Evolutionary conservation across 1,140 invertebrate species (phyloP).

Genomic region (Drosophila biarmipes): DNA sequence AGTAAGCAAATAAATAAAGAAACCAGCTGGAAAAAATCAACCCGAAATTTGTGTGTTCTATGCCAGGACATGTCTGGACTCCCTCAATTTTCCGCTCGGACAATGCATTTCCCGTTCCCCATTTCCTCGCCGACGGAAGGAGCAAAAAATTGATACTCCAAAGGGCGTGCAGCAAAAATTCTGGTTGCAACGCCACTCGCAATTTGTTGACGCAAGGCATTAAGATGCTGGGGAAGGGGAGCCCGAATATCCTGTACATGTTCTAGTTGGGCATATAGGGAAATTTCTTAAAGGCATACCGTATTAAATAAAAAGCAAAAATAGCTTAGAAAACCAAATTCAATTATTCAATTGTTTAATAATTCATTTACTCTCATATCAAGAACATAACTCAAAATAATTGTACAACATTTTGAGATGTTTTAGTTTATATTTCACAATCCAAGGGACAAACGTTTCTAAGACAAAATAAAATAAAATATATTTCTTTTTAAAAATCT

Average conservation of each 20-base stretch:
- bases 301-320: too few relatives aligned
- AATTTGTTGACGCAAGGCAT: constrained; percentile 79
- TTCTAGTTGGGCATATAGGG: background rate
- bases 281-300: too few relatives aligned
- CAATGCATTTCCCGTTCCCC: constrained; percentile 59
- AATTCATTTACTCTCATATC: too few relatives aligned
- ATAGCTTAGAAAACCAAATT: too few relatives aligned
- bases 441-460: too few relatives aligned
- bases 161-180: constrained; percentile 59
- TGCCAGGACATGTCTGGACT: constrained; percentile 68
- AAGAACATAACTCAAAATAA: too few relatives aligned
- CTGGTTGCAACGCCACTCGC: constrained; percentile 60
- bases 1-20: constrained; percentile 78
- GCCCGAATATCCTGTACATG: constrained; percentile 13
- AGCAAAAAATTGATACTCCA: constrained; percentile 73
- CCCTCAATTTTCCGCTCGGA: constrained; percentile 51
- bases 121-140: constrained; percentile 24
- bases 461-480: too few relatives aligned
- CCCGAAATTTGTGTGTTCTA: constrained; percentile 49
- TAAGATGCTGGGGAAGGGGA: constrained; percentile 39
- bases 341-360: too few relatives aligned
- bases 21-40: constrained; percentile 50
- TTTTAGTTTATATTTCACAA: too few relatives aligned
- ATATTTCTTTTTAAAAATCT: too few relatives aligned
- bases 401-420: too few relatives aligned